These are phyloP conservation scores for Dusona sp. DNA, from an alignment of 2,888 invertebrate genomes.

Conservation along the genomic window DNA sequence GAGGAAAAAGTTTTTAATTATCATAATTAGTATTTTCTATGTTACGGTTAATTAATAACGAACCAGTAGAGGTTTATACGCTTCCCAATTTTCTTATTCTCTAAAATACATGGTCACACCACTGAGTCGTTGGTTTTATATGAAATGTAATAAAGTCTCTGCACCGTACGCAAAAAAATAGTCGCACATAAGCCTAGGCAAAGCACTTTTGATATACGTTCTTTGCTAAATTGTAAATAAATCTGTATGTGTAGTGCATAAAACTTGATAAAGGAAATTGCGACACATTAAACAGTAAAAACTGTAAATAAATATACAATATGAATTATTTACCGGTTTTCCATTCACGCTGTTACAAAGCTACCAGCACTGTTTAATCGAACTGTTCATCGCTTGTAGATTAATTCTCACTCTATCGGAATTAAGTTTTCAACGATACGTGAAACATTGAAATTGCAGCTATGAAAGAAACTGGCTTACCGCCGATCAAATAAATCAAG, in stretches of 20 bases:
- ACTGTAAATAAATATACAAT: slow-evolving; percentile 18
- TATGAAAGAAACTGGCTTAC: slow-evolving; percentile 1
- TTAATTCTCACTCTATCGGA: slow-evolving; percentile 61
- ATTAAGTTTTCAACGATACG: slow-evolving; percentile 64
- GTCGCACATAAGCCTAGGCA: no score
- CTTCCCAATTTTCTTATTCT: no score
- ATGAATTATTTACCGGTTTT: not conserved
- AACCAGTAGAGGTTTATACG: no score
- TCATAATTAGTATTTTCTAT: no score
- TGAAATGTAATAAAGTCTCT: no score
- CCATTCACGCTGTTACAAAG: slow-evolving; percentile 40
- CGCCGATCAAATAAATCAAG: slow-evolving; percentile 13
- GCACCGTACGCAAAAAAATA: no score
- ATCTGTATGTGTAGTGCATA: not conserved
- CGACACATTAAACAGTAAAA: not conserved
- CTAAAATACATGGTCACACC: no score
- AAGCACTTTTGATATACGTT: not conserved
- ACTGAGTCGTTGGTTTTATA: no score
- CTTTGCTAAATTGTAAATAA: slow-evolving; percentile 17
- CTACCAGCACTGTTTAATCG: slow-evolving; percentile 68
- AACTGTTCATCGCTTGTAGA: slow-evolving; percentile 58
- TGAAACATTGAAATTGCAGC: slow-evolving; percentile 8
- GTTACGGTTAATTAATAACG: no score
- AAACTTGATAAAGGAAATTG: slow-evolving; percentile 15
- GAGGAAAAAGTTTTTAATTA: no score